Evolutionary conservation across 2,888 invertebrate genomes (phyloP).

Genomic region (Chorisops tibialis): DNA sequence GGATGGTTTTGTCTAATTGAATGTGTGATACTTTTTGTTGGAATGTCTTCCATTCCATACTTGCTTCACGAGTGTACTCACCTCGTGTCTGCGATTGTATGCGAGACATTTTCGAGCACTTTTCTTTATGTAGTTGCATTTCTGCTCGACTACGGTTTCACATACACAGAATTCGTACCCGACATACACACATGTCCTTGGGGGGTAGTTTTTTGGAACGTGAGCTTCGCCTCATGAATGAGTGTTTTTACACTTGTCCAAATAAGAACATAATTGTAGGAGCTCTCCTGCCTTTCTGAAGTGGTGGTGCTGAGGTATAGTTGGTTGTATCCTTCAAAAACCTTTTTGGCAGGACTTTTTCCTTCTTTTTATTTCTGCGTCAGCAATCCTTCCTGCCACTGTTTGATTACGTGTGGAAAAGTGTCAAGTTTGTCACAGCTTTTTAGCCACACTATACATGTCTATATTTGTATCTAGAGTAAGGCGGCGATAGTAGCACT

Average conservation of each 20-base stretch:
- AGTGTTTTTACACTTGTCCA: slow-evolving; percentile 28
- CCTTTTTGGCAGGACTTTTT: neutral
- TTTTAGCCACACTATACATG: slow-evolving; percentile 17
- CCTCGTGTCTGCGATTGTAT: too few species aligned
- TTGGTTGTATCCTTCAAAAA: neutral
- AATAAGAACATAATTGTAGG: slow-evolving; percentile 26
- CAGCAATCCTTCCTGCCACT: slow-evolving; percentile 20
- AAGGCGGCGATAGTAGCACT: slow-evolving; percentile 25
- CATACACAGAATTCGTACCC: neutral
- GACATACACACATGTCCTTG: neutral
- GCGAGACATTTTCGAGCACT: neutral
- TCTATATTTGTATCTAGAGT: slow-evolving; percentile 16
- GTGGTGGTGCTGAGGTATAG: neutral
- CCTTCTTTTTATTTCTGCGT: slow-evolving; percentile 22
- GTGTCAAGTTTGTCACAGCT: slow-evolving; percentile 25
- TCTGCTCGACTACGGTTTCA: neutral
- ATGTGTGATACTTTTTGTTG: slow-evolving; percentile 26
- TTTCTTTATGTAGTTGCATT: neutral
- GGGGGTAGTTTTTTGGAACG: slow-evolving; percentile 20
- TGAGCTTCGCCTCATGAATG: slow-evolving; percentile 23
- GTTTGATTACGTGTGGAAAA: slow-evolving; percentile 29
- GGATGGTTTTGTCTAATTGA: slow-evolving; percentile 25
- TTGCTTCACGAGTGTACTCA: neutral
- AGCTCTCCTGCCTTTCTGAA: neutral
- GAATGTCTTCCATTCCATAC: neutral